Evolutionary conservation across 1,140 invertebrate genomes (phyloP), one percentile per base, ranked within the genome.

Genomic region (Diorhabda sublineata): DNA sequence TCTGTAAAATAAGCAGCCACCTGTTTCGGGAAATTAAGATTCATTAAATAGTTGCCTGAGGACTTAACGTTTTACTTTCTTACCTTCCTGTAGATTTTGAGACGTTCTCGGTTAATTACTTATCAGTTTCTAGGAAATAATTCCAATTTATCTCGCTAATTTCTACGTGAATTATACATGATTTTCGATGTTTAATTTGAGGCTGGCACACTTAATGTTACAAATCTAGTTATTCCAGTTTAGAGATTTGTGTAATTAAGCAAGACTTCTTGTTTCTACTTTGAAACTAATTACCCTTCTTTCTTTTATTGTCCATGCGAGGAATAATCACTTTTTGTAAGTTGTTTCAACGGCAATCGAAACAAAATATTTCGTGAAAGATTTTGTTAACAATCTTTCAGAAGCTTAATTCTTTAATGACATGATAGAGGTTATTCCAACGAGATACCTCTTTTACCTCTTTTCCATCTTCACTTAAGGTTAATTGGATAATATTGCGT

Each of bases 1-100:
- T 52, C 47, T 52, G 47, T 52, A n/a, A 52, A 52, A 52, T 52
- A 52, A 52, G n/a, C 47, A 52, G 6, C 47, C n/a, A 52, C 47
- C 47, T 52, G 47, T 52, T 52, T 52, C 47, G n/a, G 47, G 47
- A 52, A 52, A 52, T 52, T 52, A 52, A 52, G 47, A n/a, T 52
- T 52, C 47, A 52, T 52, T 52, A 52, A 52, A 52, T 52, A 8
- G 47, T 52, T 6, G 47, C 47, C 47, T n/a, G 47, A 52, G 47
- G 47, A 52, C 47, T 52, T 52, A n/a, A 52, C 47, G 47, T 52
- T 52, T 52, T 52, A 52, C 47, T 52, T 52, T 52, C 47, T 52
- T 52, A 52, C 47, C 47, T 52, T 52, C 47, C n/a, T 52, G 47
- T 52, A 52, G n/a, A 52, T 52, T n/a, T 52, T 52, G n/a, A 52